Evolutionary conservation across 2,888 invertebrate species (phyloP).

Genomic region (Epinotia nisella): DNA sequence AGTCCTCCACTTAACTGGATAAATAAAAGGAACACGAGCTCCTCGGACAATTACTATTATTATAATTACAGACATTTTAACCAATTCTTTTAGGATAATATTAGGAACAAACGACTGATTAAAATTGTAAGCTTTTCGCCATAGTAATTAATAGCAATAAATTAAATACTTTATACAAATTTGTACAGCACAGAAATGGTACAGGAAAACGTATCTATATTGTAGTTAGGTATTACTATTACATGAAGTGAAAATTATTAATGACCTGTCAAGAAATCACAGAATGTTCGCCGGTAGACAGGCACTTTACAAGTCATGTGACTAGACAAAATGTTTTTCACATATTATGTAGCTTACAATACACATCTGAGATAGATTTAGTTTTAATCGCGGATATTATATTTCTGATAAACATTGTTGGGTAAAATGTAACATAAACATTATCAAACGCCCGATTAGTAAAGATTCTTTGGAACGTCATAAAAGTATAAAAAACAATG

Average conservation of each 20-base stretch:
- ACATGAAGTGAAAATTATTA: slow-evolving; percentile 22
- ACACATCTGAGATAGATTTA: slow-evolving; percentile 11
- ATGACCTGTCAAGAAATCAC: slow-evolving; percentile 23
- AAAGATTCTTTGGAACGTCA: not conserved
- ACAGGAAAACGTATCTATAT: slow-evolving; percentile 26
- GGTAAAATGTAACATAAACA: slow-evolving; percentile 15
- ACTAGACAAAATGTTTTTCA: slow-evolving; percentile 23
- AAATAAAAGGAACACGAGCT: slow-evolving; percentile 25
- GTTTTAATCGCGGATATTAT: slow-evolving; percentile 28
- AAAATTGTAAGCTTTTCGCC: slow-evolving; percentile 3
- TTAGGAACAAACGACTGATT: slow-evolving; percentile 15
- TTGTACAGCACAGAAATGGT: slow-evolving; percentile 30
- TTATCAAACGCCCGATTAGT: slow-evolving; percentile 27
- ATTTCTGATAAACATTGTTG: slow-evolving; percentile 14
- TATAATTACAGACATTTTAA: slow-evolving; percentile 33
- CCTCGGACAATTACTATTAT: slow-evolving; percentile 32
- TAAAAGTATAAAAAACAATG: slow-evolving; percentile 30
- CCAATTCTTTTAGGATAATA: slow-evolving; percentile 24
- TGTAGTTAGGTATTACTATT: slow-evolving; percentile 17
- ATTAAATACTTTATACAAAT: slow-evolving; percentile 24
- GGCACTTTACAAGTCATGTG: slow-evolving; percentile 22
- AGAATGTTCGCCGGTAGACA: slow-evolving; percentile 33
- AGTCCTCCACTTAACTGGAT: slow-evolving; percentile 34
- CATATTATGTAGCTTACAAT: slow-evolving; percentile 23
- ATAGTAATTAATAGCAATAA: slow-evolving; percentile 1